Evolutionary conservation across 2,797 vertebrate genomes (phyloP), one percentile per base, ranked within the genome.

Genomic region (Sebastes nivosus): DNA sequence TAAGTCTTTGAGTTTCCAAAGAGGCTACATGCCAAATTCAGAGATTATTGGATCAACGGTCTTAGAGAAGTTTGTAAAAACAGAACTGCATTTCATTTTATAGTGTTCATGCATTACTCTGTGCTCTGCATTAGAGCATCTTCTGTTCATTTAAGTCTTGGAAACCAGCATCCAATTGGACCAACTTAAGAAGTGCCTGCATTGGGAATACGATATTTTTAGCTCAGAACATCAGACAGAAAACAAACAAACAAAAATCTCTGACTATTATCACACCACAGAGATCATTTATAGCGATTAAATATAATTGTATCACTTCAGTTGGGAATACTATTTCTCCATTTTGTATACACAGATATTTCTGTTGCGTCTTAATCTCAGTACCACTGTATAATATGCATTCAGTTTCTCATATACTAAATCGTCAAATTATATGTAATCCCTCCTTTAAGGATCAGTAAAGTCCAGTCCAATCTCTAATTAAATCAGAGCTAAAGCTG

Each of bases 11-110:
- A 52, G 67, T 32, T 79, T 81, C 42, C 32, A 76, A 55, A 70
- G 52, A 78, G 2, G 30, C 55, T 57, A 25, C 13, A 22, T 36
- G 68, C 61, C 74, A 81, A 79, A 71, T 68, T 61, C 5, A 79
- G 72, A 81, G 30, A 60, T 77, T 79, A 68, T 22, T 61, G 57
- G 34, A 72, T 71, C 67, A 80, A 73, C 32, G 66, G 6, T 64
- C 36, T 64, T 46, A 32, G 52, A 72, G 13, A 55, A 38, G 63
- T 78, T 52, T 72, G 58, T 68, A 38, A 32, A 72, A 68, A 76
- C 72, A 78, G 50, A 72, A 59, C 52, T 66, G 24, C 16, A 50
- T 71, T 71, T 76, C 6, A 76, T 54, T 63, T 13, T 18, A 22
- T 2, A 27, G 27, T 38, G 8, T 34, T 68, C 7, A 14, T 72